Base-by-base conservation (phyloP, 30 jellyfish, hydroid and myxozoan genomes). In the Pseudorhiza aurosa region DNA sequence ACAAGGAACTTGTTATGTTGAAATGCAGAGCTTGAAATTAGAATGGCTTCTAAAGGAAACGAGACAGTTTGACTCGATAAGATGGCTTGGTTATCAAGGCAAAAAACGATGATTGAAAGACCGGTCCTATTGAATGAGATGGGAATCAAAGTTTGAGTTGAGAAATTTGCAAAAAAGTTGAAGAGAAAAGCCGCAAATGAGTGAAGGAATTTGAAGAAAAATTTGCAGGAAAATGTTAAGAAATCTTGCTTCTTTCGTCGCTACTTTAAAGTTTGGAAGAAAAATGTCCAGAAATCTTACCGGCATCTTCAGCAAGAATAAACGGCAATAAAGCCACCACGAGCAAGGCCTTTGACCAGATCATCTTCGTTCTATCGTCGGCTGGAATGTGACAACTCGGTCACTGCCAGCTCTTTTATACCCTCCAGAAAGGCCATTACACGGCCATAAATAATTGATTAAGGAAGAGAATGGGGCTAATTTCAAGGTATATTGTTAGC, bases 241-340 rank as follows among this genome's bases (percentile, higher is more conserved):
- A 11, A 19, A 42, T 25, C 22, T n/a, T n/a, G n/a, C n/a, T n/a
- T n/a, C n/a, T n/a, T n/a, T n/a, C n/a, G n/a, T n/a, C n/a, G n/a
- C n/a, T n/a, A n/a, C n/a, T n/a, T n/a, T n/a, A n/a, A n/a, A n/a
- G n/a, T n/a, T n/a, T 5, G 50, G 10, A 18, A 68, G 22, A 68
- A 12, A 19, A 68, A 18, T 24, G 19, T 25, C 8, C 22, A 36
- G 11, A 36, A 68, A 42, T 8, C 67, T 0, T 30, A 68, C 82
- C 82, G 27, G 67, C 27, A 0, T 68, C 72, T 8, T 71, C 85
- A 9, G 85, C 85, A 12, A 47, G 50, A 51, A 71, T 71, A 31
- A 71, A 28, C 14, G 71, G 85, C 72, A 47, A 37, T 14, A 71
- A 58, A 44, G 51, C 72, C 12, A 42, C 58, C 18, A 71, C 43